Base-by-base conservation (phyloP, 2,888 invertebrate species). In the Heliconius ethilla region DNA sequence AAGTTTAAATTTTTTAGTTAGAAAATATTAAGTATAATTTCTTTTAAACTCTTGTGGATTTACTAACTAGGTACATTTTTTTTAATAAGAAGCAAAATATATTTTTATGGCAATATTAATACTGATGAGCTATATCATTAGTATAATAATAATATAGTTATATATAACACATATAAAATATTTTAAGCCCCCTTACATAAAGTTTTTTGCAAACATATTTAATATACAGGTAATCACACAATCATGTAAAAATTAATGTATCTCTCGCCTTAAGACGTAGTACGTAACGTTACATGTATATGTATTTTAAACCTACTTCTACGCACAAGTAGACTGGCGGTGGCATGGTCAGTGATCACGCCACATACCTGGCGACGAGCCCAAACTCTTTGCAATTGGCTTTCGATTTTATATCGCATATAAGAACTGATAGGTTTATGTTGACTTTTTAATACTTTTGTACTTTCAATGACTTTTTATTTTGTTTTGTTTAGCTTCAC, bases 311-410 rank as follows among this genome's bases (percentile, higher is more conserved):
- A 13, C 7, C 27, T 59, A 33, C 7, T 25, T 72, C 63, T 67
- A 55, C 67, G 62, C 55, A 70, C 75, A 70, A 77, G 76, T 78
- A 66, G 78, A 78, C 73, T 74, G 75, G 75, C 82, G 82, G 86
- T 84, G 83, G 84, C 87, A 85, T 86, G 89, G 88, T 87, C 89
- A 87, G 86, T 84, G 88, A 90, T 87, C 86, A 86, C 85, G 87
- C 92, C 91, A 92, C 91, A 89, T 88, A 83, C 84, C 90, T 92
- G 93, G 92, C 89, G 78, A 67, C 78, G 80, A 83, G 91, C 92
- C 93, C 87, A 85, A 82, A 82, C 82, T 86, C 88, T 73, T 89
- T 86, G 83, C 85, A 87, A 87, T 87, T 87, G 88, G 85, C 87
- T 89, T 89, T 87, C 86, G 82, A 85, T 75, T 79, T 72, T 66